phyloP scores from a whole-genome alignment of 2,888 invertebrate species.

The Teleiodes luculella region DNA sequence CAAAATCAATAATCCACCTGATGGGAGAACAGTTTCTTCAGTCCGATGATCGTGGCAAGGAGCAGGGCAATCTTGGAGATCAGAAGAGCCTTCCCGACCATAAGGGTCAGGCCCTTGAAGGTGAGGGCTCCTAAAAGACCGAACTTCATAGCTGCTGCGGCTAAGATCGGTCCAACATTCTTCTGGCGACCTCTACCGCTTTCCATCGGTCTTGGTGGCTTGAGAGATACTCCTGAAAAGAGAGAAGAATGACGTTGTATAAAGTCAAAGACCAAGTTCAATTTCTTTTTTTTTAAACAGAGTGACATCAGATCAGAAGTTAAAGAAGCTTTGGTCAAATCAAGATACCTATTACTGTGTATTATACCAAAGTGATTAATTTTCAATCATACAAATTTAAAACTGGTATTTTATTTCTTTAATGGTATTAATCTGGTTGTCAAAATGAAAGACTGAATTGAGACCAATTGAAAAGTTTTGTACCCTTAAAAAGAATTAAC shows the following conservation, averaged over 20 bases:
- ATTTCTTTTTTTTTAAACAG: too few species aligned
- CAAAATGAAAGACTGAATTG: too few species aligned
- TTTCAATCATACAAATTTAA: too few species aligned
- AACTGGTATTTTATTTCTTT: too few species aligned
- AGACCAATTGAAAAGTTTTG: background rate
- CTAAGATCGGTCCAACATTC: conserved; percentile 84
- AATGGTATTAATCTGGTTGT: too few species aligned
- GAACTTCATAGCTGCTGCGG: conserved; percentile 87
- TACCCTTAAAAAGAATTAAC: background rate
- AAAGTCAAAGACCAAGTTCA: too few species aligned
- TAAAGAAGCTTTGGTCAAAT: too few species aligned
- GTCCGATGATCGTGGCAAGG: conserved; percentile 87
- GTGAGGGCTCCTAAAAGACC: conserved; percentile 89
- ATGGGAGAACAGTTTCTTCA: conserved; percentile 89
- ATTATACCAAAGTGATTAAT: too few species aligned
- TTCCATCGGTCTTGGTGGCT: conserved; percentile 77
- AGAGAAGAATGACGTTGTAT: too few species aligned
- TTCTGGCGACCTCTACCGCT: conserved; percentile 86
- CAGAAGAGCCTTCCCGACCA: conserved; percentile 91
- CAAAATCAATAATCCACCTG: conserved; percentile 66
- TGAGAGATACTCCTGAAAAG: conserved; percentile 82
- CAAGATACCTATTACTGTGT: too few species aligned
- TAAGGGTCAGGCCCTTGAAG: conserved; percentile 87
- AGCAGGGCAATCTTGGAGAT: conserved; percentile 91
- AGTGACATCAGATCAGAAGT: too few species aligned